A percentile compares a stretch with the other conserved stretches of the same genome.
phyloP scores from a whole-genome alignment of 2,797 vertebrate species.

The Syngnathus acus region DNA sequence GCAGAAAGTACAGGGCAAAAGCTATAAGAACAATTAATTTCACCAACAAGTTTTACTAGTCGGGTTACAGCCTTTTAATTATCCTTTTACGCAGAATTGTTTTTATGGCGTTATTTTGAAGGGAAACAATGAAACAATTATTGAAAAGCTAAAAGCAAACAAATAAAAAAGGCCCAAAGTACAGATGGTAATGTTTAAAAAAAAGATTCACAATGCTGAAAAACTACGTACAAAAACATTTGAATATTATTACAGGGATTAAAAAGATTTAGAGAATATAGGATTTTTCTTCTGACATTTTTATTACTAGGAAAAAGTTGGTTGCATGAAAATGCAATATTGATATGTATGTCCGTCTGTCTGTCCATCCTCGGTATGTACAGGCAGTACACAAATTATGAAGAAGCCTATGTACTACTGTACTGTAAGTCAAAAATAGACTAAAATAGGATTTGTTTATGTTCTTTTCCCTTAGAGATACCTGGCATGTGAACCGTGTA shows the following conservation, averaged over 20 bases:
- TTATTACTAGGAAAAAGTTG: not conserved
- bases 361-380: not conserved
- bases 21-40: conserved; percentile 2
- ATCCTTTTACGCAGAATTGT: not conserved
- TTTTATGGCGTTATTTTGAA: not conserved
- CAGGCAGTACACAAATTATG: not conserved
- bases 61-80: not conserved
- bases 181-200: not conserved
- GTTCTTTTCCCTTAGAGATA: not conserved
- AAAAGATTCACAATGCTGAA: not conserved
- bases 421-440: not conserved
- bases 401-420: not conserved
- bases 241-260: no score
- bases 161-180: not conserved
- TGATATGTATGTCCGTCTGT: not conserved
- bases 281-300: not conserved
- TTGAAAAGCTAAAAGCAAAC: not conserved
- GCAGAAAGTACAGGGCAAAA: not conserved
- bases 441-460: no score
- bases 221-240: no score
- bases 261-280: no score
- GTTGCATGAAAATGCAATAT: not conserved
- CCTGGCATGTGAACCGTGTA: not conserved
- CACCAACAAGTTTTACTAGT: conserved; percentile 2
- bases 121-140: not conserved